phyloP scores from a whole-genome alignment of 53 echinoderm and acorn worm species.

The Paracentrotus lividus region DNA sequence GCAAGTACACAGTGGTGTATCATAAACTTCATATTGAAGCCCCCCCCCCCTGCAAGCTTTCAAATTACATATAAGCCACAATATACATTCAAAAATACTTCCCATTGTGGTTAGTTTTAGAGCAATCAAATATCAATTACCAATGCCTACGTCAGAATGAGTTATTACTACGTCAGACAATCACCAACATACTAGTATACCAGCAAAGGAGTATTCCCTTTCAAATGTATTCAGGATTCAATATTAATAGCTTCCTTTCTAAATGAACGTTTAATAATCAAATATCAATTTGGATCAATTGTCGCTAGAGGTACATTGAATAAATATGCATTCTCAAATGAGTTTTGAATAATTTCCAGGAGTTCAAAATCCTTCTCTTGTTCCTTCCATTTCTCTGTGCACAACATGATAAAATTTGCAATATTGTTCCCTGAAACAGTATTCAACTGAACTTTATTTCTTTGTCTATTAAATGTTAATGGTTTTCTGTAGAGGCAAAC shows the following conservation, averaged over 20 bases:
- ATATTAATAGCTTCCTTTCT: background rate
- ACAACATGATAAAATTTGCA: too few species aligned
- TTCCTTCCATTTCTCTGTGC: background rate
- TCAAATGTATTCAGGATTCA: background rate
- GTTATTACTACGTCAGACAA: background rate
- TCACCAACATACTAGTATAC: background rate
- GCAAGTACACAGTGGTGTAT: too few species aligned
- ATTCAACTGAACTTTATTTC: too few species aligned
- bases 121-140: background rate
- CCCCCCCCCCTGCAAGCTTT: too few species aligned
- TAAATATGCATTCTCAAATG: background rate
- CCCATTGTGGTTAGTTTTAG: background rate
- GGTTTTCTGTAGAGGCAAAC: too few species aligned
- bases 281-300: background rate
- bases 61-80: too few species aligned
- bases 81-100: background rate
- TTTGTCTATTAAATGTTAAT: too few species aligned
- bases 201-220: background rate
- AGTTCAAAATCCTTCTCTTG: background rate
- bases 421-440: too few species aligned
- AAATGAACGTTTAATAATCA: background rate
- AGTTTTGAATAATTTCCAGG: background rate
- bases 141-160: background rate
- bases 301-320: background rate
- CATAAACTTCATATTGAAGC: too few species aligned